Evolutionary conservation across 2,888 invertebrate genomes (phyloP).

Genomic region (Trachelus tabidus): DNA sequence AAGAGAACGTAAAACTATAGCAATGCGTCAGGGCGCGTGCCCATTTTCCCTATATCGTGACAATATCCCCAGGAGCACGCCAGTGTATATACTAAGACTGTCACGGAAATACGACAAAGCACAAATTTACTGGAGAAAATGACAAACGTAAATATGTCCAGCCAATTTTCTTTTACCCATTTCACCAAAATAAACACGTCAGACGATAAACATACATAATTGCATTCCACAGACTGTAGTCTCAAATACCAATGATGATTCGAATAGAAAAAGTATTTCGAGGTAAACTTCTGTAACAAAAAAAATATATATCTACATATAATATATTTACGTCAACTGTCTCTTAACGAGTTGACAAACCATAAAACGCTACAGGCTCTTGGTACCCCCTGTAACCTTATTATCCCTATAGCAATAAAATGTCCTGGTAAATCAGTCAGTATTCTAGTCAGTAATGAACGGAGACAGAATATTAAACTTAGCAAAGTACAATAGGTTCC

Average conservation of each 20-base stretch:
- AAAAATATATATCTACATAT: conserved; percentile 24
- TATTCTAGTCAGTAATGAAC: conserved; percentile 14
- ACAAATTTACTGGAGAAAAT: too few relatives aligned
- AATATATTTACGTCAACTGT: conserved; percentile 3
- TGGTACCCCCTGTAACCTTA: conserved; percentile 23
- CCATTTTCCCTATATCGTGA: background rate
- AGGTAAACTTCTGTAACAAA: conserved; percentile 23
- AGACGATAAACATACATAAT: too few relatives aligned
- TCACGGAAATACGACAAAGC: background rate
- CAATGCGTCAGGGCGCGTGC: background rate
- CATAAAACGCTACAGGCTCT: conserved; percentile 30
- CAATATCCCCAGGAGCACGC: background rate
- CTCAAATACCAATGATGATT: background rate
- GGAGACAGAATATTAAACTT: background rate
- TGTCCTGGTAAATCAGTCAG: conserved; percentile 44
- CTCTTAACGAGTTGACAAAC: conserved; percentile 34
- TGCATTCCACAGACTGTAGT: background rate
- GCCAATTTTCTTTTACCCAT: background rate
- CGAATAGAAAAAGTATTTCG: background rate
- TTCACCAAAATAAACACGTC: background rate
- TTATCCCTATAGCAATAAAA: conserved; percentile 17
- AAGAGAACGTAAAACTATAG: background rate
- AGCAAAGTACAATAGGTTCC: background rate
- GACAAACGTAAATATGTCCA: background rate
- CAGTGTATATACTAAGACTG: background rate